Base-by-base conservation (phyloP, 2,113 vertebrate genomes). In the human (Homo sapiens) region DNA sequence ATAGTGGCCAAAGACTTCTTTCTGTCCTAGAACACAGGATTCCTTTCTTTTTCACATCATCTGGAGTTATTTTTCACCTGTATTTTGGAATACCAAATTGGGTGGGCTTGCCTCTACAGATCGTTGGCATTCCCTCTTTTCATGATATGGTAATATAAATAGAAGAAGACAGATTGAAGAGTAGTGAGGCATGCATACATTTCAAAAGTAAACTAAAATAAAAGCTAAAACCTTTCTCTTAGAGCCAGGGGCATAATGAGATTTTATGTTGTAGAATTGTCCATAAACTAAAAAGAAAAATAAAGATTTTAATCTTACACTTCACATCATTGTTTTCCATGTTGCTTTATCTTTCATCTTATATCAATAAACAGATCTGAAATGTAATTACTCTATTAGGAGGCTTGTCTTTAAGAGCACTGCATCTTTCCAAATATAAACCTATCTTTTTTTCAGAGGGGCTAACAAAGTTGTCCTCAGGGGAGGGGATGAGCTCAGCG, bases 151-250 rank as follows among this genome's bases (percentile, higher is more conserved):
- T 70, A 43, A 80, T 72, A 89, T 52, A 97, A 89, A 96, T 84
- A 97, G 80, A 94, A 72, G 6, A 94, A 78, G 75, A 95, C 93
- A 98, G 91, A 97, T 48, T 95, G 94, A 91, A 94, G 38, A 93
- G 70, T 38, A 92, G 72, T 83, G 85, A 97, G 50, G 43, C 59
- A 83, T 22, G 38, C 55, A 95, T 89, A 93, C 17, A 83, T 93
- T 95, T 94, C 50, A 96, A 95, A 97, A 96, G 57, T 78, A 95
- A 97, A 92, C 72, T 52, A 75, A 88, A 95, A 78, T 48, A 75
- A 88, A 95, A 84, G 61, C 38, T 75, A 73, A 55, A 95, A 48
- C 11, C 18, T 87, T 94, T 64, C 64, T 80, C 38, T 80, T 64
- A 64, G 45, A 89, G 43, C 68, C 73, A 86, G 48, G 27, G 92